These are phyloP conservation scores for Patagioenas fasciata DNA, from an alignment of 2,113 vertebrate species.

Conservation along the genomic window DNA sequence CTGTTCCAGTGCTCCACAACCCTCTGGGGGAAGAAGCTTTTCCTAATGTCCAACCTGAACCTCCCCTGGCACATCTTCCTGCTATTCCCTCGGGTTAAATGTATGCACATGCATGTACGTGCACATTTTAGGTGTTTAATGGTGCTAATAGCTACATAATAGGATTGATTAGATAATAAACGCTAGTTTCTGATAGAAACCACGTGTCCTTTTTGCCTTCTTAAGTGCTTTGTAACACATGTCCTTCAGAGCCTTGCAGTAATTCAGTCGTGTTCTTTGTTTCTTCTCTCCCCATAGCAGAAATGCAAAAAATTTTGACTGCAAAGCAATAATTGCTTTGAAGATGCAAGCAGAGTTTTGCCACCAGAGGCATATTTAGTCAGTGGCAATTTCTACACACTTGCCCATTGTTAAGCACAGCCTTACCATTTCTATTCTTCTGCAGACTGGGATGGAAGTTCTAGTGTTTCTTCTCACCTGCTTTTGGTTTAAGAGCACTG, in stretches of 20 bases:
- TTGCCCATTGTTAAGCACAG: neutral
- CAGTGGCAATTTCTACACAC: neutral
- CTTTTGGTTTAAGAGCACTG: neutral
- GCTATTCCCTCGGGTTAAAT: too few relatives aligned
- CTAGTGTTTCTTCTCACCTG: neutral
- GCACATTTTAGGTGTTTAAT: neutral
- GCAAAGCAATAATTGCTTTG: neutral
- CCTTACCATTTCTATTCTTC: neutral
- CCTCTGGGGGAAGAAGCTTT: too few relatives aligned
- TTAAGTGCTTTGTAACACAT: neutral
- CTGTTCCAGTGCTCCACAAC: too few relatives aligned
- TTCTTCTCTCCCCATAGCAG: neutral
- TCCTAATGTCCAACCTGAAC: too few relatives aligned
- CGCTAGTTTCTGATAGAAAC: neutral
- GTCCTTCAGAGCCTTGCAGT: neutral
- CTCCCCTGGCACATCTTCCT: too few relatives aligned
- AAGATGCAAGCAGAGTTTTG: neutral
- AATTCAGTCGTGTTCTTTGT: neutral
- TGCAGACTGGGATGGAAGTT: neutral
- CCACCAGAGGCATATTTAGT: neutral
- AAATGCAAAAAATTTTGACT: neutral
- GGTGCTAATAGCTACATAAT: neutral
- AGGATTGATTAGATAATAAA: neutral
- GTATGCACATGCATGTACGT: rapidly evolving
- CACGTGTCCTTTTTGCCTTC: neutral